Evolutionary conservation across 2,113 vertebrate genomes (phyloP).

Genomic region (Pachyramphus minor): DNA sequence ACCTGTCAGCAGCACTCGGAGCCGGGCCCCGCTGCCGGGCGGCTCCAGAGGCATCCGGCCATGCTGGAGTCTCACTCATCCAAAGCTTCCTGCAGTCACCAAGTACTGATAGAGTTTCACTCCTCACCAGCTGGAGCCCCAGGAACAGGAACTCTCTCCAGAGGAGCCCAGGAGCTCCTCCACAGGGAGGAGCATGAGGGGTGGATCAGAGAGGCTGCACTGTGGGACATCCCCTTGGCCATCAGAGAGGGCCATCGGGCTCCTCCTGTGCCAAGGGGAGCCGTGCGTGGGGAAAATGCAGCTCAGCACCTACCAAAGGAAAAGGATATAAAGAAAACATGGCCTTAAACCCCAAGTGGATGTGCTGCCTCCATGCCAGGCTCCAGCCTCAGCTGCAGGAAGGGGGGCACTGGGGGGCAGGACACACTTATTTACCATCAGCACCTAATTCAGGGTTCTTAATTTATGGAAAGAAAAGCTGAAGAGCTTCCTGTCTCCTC

Average conservation of each 20-base stretch:
- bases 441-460: background rate
- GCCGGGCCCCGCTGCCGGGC: background rate
- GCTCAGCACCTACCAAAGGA: background rate
- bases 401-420: background rate
- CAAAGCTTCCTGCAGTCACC: background rate
- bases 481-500: background rate
- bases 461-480: background rate
- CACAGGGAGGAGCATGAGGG: background rate
- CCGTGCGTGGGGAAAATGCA: background rate
- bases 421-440: background rate
- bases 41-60: background rate
- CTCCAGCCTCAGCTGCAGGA: background rate
- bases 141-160: background rate
- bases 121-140: background rate
- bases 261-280: background rate
- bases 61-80: background rate
- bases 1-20: background rate
- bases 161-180: background rate
- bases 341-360: background rate
- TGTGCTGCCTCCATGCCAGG: background rate
- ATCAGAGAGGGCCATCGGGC: accelerated
- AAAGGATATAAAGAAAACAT: background rate
- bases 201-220: background rate
- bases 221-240: accelerated
- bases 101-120: background rate